A percentile compares a stretch with the other conserved stretches of the same genome.
These are phyloP conservation scores for Colletes collaris DNA, from an alignment of 2,888 invertebrate species.

Conservation along the genomic window DNA sequence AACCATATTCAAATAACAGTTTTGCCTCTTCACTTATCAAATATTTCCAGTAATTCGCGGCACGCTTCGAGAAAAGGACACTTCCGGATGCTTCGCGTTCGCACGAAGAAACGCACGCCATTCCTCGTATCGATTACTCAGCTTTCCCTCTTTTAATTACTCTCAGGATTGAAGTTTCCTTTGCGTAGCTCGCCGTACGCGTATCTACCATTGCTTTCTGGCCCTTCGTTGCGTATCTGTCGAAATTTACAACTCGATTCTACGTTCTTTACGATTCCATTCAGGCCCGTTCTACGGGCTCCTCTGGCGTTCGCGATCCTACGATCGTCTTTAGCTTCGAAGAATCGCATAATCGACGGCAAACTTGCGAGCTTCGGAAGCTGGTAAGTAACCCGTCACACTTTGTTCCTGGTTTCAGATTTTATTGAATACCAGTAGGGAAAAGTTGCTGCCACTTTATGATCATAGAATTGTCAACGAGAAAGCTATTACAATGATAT, in stretches of 20 bases:
- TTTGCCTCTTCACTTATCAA: too few species aligned
- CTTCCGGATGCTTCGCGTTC: slow-evolving; percentile 7
- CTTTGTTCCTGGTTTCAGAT: neutral
- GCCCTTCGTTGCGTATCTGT: neutral
- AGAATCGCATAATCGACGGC: too few species aligned
- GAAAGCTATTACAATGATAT: slow-evolving; percentile 10
- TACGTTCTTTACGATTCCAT: neutral
- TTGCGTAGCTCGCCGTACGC: too few species aligned
- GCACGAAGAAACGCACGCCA: slow-evolving; percentile 7
- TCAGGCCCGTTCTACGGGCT: too few species aligned
- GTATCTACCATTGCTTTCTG: too few species aligned
- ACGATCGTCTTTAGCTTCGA: neutral
- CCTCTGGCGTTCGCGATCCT: too few species aligned
- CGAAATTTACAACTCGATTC: neutral
- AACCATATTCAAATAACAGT: too few species aligned
- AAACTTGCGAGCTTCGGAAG: neutral
- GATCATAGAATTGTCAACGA: slow-evolving; percentile 2
- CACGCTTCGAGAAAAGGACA: neutral
- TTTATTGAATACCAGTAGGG: neutral
- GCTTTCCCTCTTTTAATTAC: slow-evolving; percentile 3
- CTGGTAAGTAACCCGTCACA: neutral
- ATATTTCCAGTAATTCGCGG: slow-evolving; percentile 4
- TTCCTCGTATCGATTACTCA: slow-evolving; percentile 16
- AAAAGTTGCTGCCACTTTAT: neutral
- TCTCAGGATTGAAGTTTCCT: neutral